These are phyloP conservation scores for Lochmaea crataegi DNA, from an alignment of 2,888 invertebrate species.

Conservation along the genomic window DNA sequence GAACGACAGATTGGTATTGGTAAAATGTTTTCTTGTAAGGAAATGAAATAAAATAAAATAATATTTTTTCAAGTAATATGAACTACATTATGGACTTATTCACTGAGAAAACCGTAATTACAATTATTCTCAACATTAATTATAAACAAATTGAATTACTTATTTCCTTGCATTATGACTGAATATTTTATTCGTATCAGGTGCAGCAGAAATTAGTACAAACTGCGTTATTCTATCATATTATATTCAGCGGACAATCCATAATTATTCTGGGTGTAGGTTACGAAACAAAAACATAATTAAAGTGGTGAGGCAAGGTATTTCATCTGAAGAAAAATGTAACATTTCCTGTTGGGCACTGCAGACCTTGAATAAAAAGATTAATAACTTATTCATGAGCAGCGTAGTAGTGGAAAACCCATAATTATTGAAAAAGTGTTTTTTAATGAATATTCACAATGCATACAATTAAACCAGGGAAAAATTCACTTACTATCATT, in stretches of 20 bases:
- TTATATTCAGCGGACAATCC: not conserved
- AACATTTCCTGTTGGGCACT: conserved; percentile 5
- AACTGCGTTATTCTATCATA: not conserved
- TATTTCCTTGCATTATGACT: not conserved
- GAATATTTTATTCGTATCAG: not conserved
- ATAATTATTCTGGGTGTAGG: not conserved
- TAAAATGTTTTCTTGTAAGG: no score
- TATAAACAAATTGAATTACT: not conserved
- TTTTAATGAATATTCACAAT: not conserved
- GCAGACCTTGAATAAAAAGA: not conserved
- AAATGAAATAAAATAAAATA: no score
- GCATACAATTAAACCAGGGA: no score
- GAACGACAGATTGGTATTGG: no score
- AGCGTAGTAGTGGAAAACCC: not conserved
- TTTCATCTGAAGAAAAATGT: not conserved
- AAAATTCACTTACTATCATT: no score
- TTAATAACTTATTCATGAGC: conserved; percentile 4
- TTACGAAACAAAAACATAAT: not conserved
- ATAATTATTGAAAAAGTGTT: not conserved
- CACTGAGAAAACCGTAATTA: no score
- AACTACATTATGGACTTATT: no score
- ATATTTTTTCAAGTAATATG: no score
- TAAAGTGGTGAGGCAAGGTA: not conserved
- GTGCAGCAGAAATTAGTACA: not conserved
- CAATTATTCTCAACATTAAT: not conserved